Base-by-base conservation (phyloP, 2,888 invertebrate genomes). In the Drosophila merina region DNA sequence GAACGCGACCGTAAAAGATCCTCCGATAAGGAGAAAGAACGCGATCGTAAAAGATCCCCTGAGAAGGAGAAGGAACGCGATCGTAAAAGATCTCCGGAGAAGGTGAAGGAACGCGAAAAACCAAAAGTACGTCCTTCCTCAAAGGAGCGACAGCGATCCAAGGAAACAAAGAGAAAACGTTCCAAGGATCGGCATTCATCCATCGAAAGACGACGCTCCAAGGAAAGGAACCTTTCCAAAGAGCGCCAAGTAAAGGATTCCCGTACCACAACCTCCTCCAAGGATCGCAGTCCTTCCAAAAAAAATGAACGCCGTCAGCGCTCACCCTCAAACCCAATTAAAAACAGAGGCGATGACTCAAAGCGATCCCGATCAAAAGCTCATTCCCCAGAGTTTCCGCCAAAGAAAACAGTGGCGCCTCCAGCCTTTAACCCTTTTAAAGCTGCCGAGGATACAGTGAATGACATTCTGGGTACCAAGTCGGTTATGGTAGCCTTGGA, bases 391-490 rank as follows among this genome's bases (percentile, higher is more conserved):
- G 81, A 76, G 10, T 36, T 28, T 0, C 42, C 50, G 12, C 26
- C 69, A 2, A 84, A 72, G 38, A 85, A 79, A 25, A 2, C 51
- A 4, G n/a, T 42, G 1, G 26, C 50, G 0, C 47, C 54, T 4
- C 75, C 70, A 8, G 82, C 85, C 8, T 89, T 89, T 26, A 89
- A 89, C 82, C 88, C 88, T 0, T 89, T 89, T 26, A 89, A 89
- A 67, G 77, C 79, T 25, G 79, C 77, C 57, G 87, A 85, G 38
- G 85, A 80, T 25, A 76, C 80, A 3, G 82, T 81, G 6, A 87
- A 85, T 25, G 87, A 83, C 50, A 82, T 85, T 50, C 57, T 86
- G 4, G 85, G 85, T 36, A 85, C 76, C 12, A 84, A 76, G 57
- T 80, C 83, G 30, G 81, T 86, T 5, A 81, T 82, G 62, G 82